These are phyloP conservation scores for Volucella bombylans DNA, from an alignment of 2,888 invertebrate species.

Conservation along the genomic window DNA sequence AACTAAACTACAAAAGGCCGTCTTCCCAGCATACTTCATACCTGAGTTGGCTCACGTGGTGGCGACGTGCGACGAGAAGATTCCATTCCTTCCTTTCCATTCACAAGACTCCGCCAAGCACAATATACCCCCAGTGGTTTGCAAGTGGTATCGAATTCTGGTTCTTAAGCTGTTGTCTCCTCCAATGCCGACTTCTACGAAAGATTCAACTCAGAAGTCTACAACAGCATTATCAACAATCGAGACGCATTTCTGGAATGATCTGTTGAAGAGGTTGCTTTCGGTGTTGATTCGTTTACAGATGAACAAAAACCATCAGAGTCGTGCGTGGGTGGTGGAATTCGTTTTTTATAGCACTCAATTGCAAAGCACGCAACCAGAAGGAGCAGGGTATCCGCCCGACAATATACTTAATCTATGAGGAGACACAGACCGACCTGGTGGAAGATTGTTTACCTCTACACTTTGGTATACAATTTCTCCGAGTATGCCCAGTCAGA, in stretches of 20 bases:
- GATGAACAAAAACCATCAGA: constrained; percentile 87
- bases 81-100: constrained; percentile 91
- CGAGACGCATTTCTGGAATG: constrained; percentile 85
- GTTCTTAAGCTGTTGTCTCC: constrained; percentile 90
- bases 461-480: constrained; percentile 92
- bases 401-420: constrained; percentile 94
- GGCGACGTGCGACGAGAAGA: constrained; percentile 96
- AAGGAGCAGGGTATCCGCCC: constrained; percentile 93
- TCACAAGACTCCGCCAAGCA: constrained; percentile 92
- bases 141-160: constrained; percentile 96
- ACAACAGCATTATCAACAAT: constrained; percentile 77
- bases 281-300: constrained; percentile 92
- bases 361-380: constrained; percentile 89
- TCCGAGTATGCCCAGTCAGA: constrained; percentile 89
- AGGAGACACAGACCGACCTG: constrained; percentile 93
- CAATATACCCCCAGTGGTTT: constrained; percentile 94
- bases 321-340: constrained; percentile 94
- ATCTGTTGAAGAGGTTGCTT: constrained; percentile 89
- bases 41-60: constrained; percentile 97
- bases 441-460: constrained; percentile 95
- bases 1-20: too few relatives aligned
- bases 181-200: too few relatives aligned
- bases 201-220: constrained; percentile 65
- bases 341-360: constrained; percentile 93
- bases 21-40: constrained; percentile 96